A percentile compares a stretch with the other conserved stretches of the same genome.
Evolutionary conservation across 2,113 vertebrate genomes (phyloP).

Genomic region (Hucho hucho): DNA sequence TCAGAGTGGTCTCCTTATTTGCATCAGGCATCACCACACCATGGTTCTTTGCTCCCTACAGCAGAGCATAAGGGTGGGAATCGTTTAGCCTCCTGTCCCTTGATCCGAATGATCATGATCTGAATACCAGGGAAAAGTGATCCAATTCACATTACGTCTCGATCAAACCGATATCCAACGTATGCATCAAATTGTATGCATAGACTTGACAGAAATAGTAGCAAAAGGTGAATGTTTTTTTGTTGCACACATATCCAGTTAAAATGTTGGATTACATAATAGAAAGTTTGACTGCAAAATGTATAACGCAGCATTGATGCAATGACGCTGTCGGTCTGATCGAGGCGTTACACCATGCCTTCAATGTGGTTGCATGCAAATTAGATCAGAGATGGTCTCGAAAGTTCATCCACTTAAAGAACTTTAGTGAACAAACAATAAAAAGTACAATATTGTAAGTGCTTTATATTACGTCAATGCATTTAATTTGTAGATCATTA

Average conservation of each 20-base stretch:
- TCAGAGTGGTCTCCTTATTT: constrained; percentile 96
- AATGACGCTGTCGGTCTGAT: too few relatives aligned
- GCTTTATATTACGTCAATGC: neutral
- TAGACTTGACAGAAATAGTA: too few relatives aligned
- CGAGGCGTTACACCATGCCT: too few relatives aligned
- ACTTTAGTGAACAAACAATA: neutral
- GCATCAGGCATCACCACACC: constrained; percentile 98
- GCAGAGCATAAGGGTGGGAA: constrained; percentile 38
- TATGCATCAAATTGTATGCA: too few relatives aligned
- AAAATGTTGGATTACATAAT: too few relatives aligned
- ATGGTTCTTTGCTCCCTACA: constrained; percentile 95
- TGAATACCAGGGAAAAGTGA: constrained; percentile 14
- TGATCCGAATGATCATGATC: constrained; percentile 28
- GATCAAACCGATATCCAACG: too few relatives aligned
- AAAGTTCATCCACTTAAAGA: neutral
- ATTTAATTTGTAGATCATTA: neutral
- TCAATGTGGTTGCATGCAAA: neutral
- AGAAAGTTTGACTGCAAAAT: too few relatives aligned
- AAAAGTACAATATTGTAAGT: neutral
- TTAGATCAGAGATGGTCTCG: neutral
- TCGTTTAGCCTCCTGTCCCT: constrained; percentile 30
- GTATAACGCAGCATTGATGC: too few relatives aligned
- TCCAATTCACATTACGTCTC: constrained; percentile 7
- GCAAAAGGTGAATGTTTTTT: too few relatives aligned
- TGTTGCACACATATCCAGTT: too few relatives aligned